Conservation (phyloP, 1,140 invertebrate species). For the Nasonia longicornis region DNA sequence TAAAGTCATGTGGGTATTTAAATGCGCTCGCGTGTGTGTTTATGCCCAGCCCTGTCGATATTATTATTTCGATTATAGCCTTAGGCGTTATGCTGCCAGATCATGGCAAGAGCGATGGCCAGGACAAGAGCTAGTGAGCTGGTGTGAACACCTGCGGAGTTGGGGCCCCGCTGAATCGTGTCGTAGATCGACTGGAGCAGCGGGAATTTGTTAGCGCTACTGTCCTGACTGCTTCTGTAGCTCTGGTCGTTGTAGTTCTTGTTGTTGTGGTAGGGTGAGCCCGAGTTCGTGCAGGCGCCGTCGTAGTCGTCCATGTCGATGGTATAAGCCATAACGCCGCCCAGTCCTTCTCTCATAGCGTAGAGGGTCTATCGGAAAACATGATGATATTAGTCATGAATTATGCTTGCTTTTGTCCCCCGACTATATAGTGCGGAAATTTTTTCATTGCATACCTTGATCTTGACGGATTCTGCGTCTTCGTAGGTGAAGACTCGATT, state of each 20-base stretch:
- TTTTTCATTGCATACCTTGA: conserved; percentile 20
- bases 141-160: conserved; percentile 7
- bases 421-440: not conserved
- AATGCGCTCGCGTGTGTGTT: not conserved
- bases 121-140: not conserved
- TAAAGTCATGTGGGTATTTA: not conserved
- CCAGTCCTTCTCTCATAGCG: not conserved
- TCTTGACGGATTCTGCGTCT: conserved; percentile 19
- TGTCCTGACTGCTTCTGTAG: not conserved
- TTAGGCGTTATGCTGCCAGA: not conserved
- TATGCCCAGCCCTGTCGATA: not conserved
- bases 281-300: conserved; percentile 2
- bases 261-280: not conserved
- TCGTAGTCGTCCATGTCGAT: conserved; percentile 42
- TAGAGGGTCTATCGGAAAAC: not conserved
- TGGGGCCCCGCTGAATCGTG: conserved; percentile 20
- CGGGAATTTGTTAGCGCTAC: not conserved
- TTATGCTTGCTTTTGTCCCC: not conserved
- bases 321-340: conserved; percentile 44
- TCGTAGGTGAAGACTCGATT: conserved; percentile 19
- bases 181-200: conserved; percentile 37
- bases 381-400: not conserved
- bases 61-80: not conserved
- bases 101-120: not conserved
- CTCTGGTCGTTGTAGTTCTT: not conserved